Percentiles rank a stretch among this genome's conserved stretches.
Evolutionary conservation across 2,797 vertebrate genomes (phyloP).

Genomic region (Pseudopleuronectes americanus): DNA sequence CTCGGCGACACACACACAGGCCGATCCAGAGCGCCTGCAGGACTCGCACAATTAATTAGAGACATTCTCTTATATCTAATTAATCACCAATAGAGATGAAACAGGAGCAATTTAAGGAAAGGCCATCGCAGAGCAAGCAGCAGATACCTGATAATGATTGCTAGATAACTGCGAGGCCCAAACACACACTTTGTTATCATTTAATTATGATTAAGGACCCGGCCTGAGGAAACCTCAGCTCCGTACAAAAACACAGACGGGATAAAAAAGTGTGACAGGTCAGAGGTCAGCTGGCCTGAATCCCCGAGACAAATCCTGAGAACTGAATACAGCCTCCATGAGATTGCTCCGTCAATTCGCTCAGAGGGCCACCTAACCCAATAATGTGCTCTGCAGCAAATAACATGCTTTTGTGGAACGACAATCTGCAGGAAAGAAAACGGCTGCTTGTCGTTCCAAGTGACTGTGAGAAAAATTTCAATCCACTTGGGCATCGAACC

Average conservation of each 20-base stretch:
- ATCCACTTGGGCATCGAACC: conserved; percentile 51
- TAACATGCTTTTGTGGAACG: conserved; percentile 37
- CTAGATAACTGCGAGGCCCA: conserved; percentile 12
- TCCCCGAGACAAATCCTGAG: no score
- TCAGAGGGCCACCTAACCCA: no score
- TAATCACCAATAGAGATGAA: conserved; percentile 53
- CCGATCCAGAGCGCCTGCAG: conserved; percentile 30
- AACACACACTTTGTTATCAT: conserved; percentile 14
- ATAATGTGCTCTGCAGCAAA: no score
- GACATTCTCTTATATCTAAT: conserved; percentile 49
- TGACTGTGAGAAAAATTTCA: conserved; percentile 66
- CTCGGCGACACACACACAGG: conserved; percentile 5
- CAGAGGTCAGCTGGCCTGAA: no score
- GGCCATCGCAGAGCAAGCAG: conserved; percentile 4
- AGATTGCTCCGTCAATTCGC: no score
- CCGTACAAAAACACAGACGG: no score
- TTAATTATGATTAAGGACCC: conserved; percentile 33
- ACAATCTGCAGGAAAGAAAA: conserved; percentile 12
- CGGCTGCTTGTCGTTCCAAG: conserved; percentile 6
- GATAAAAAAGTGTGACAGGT: no score
- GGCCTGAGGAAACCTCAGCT: neutral
- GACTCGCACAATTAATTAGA: conserved; percentile 51
- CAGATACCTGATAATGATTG: conserved; percentile 24
- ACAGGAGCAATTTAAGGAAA: conserved; percentile 22
- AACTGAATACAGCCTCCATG: no score